Percentiles rank a stretch among this genome's conserved stretches.
Conservation (phyloP, 2,888 invertebrate genomes). For the Troides helena region DNA sequence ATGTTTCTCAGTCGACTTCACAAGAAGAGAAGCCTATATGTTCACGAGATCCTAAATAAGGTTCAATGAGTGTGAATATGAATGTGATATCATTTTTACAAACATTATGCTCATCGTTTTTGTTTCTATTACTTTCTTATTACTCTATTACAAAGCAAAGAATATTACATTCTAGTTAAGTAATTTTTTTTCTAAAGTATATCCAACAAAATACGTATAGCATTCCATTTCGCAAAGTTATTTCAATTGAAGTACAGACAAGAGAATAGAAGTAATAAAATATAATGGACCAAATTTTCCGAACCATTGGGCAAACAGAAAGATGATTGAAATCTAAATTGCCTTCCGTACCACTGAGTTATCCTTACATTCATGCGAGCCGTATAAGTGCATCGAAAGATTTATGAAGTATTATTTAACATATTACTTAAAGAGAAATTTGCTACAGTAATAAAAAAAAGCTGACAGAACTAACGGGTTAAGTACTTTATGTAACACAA, state of each 20-base stretch:
- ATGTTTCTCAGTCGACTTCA: too few species aligned
- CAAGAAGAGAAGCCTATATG: too few species aligned
- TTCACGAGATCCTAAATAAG: too few species aligned
- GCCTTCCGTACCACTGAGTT: conserved; percentile 22
- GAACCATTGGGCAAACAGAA: conserved; percentile 25
- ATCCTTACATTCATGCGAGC: conserved; percentile 15
- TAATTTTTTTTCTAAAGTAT: neutral
- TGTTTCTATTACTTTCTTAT: too few species aligned
- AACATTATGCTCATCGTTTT: too few species aligned
- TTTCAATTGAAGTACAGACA: conserved; percentile 1
- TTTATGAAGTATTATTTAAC: neutral
- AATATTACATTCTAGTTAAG: too few species aligned
- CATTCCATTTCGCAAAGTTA: neutral
- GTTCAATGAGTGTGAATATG: too few species aligned
- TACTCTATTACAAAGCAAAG: too few species aligned
- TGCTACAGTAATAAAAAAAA: neutral
- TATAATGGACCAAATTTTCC: conserved; percentile 27
- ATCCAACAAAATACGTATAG: neutral
- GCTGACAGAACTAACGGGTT: too few species aligned
- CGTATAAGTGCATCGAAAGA: conserved; percentile 9
- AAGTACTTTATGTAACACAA: too few species aligned
- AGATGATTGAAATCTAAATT: conserved; percentile 27
- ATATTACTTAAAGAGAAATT: neutral
- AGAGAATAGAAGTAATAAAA: conserved; percentile 19
- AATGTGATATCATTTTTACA: too few species aligned